A percentile compares a stretch with the other conserved stretches of the same genome.
These are phyloP conservation scores for Rana temporaria DNA, from an alignment of 2,113 vertebrate species.

Conservation along the genomic window DNA sequence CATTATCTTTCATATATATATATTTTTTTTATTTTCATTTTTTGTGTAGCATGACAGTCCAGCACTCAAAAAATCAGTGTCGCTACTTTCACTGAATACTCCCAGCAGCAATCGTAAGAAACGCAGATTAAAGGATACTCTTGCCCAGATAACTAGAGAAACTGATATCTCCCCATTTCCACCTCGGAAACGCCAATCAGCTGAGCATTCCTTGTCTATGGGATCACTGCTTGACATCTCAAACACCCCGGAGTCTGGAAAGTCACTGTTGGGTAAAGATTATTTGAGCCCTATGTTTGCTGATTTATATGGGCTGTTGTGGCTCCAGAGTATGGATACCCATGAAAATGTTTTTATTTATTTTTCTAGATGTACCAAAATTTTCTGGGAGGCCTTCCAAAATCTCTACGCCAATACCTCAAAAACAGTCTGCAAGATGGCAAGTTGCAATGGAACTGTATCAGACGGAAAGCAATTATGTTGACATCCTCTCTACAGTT, in stretches of 20 bases:
- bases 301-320: too few species aligned
- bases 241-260: slow-evolving; percentile 90
- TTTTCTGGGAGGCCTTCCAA: slow-evolving; percentile 82
- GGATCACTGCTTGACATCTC: slow-evolving; percentile 95
- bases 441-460: slow-evolving; percentile 98
- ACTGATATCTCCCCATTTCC: slow-evolving; percentile 91
- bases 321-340: too few species aligned
- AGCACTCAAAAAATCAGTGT: slow-evolving; percentile 93
- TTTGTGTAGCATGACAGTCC: slow-evolving; percentile 84
- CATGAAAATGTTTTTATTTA: neutral
- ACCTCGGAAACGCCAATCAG: slow-evolving; percentile 90
- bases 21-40: neutral
- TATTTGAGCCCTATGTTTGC: too few species aligned
- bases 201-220: slow-evolving; percentile 91
- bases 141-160: slow-evolving; percentile 91
- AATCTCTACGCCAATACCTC: slow-evolving; percentile 79
- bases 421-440: slow-evolving; percentile 96
- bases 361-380: slow-evolving; percentile 75
- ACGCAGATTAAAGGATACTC: slow-evolving; percentile 88
- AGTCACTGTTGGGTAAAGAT: slow-evolving; percentile 78
- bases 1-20: neutral
- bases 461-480: slow-evolving; percentile 98
- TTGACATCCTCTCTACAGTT: slow-evolving; percentile 93
- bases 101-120: slow-evolving; percentile 93
- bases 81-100: slow-evolving; percentile 89